Conservation (phyloP, 2,888 invertebrate species). For the Diarsia dahlii region DNA sequence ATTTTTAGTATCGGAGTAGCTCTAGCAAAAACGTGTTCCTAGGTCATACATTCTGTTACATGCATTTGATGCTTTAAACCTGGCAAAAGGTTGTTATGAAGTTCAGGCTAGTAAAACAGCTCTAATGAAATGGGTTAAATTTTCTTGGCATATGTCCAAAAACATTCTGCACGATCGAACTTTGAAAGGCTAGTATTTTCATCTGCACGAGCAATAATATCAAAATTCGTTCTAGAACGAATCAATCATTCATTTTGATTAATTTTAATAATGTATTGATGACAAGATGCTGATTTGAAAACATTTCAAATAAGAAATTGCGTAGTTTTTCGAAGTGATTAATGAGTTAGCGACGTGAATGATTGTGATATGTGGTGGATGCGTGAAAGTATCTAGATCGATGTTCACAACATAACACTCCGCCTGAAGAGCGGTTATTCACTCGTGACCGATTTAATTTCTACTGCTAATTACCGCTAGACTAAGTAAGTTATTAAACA, state of each 20-base stretch:
- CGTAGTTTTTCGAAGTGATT: slow-evolving; percentile 14
- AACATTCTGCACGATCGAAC: slow-evolving; percentile 8
- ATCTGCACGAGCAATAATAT: neutral
- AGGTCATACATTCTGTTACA: neutral
- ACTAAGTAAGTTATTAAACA: slow-evolving; percentile 11
- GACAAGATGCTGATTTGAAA: neutral
- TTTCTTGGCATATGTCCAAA: slow-evolving; percentile 41
- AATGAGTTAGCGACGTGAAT: slow-evolving; percentile 24
- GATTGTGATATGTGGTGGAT: slow-evolving; percentile 33
- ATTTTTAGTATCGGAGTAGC: neutral
- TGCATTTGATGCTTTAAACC: slow-evolving; percentile 3
- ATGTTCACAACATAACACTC: slow-evolving; percentile 64
- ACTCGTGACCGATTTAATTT: slow-evolving; percentile 72
- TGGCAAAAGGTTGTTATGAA: neutral
- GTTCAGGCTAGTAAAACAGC: neutral
- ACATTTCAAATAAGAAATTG: slow-evolving; percentile 13
- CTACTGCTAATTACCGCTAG: slow-evolving; percentile 53
- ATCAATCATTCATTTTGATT: slow-evolving; percentile 3
- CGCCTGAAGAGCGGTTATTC: slow-evolving; percentile 71
- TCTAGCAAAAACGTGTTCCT: neutral
- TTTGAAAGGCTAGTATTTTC: slow-evolving; percentile 1
- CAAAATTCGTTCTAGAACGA: slow-evolving; percentile 1
- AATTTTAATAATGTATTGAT: neutral
- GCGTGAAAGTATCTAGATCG: slow-evolving; percentile 65
- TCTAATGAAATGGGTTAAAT: slow-evolving; percentile 23